Percentiles rank a stretch among this genome's conserved stretches.
Evolutionary conservation across 2,888 invertebrate species (phyloP).

Genomic region (Limenitis camilla): DNA sequence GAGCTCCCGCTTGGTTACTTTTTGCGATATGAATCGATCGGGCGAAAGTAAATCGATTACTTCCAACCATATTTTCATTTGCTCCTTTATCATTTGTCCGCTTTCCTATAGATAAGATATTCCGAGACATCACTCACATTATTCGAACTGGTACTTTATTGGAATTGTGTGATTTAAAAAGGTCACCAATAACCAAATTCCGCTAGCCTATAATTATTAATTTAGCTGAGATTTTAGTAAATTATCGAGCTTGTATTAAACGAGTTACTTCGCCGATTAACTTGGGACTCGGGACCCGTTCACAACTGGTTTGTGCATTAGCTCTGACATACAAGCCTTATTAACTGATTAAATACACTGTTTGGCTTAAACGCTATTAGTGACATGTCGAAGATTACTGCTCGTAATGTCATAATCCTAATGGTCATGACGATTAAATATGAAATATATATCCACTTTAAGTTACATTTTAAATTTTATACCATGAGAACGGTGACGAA

Average conservation of each 20-base stretch:
- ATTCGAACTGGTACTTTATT: too few relatives aligned
- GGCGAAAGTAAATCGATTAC: constrained; percentile 62
- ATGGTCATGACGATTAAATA: neutral
- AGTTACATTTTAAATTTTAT: too few relatives aligned
- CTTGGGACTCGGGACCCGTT: constrained; percentile 32
- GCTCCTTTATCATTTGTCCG: constrained; percentile 7
- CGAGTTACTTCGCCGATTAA: constrained; percentile 36
- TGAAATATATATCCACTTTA: neutral
- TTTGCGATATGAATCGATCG: constrained; percentile 52
- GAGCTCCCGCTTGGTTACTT: constrained; percentile 39
- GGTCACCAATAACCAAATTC: too few relatives aligned
- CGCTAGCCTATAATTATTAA: constrained; percentile 42
- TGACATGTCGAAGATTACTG: constrained; percentile 15
- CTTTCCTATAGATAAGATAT: constrained; percentile 1
- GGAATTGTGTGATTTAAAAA: too few relatives aligned
- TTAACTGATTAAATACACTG: constrained; percentile 37
- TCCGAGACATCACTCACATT: too few relatives aligned
- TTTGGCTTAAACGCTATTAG: constrained; percentile 27
- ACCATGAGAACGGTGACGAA: too few relatives aligned
- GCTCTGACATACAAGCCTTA: constrained; percentile 46
- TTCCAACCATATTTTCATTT: constrained; percentile 38
- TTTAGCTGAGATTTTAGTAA: constrained; percentile 44
- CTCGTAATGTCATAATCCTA: constrained; percentile 18
- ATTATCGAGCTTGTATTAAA: constrained; percentile 41
- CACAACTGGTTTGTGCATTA: constrained; percentile 42